phyloP scores from a whole-genome alignment of 2,888 invertebrate genomes.

The Alcis repandata region DNA sequence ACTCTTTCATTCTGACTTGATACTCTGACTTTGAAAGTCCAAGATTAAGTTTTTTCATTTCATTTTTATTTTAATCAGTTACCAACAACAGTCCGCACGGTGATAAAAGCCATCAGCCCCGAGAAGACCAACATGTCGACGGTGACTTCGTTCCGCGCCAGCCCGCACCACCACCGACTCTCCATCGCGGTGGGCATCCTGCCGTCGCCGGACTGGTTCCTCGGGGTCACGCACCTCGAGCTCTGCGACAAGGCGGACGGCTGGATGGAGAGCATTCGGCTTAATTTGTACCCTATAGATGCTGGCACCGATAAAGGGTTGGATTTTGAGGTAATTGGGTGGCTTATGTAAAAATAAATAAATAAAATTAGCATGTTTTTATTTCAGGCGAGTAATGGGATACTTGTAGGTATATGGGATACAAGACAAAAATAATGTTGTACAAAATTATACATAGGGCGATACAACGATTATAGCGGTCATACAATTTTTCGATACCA shows the following conservation, averaged over 20 bases:
- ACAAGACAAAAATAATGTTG: no score
- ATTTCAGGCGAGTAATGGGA: no score
- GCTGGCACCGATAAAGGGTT: constrained; percentile 98
- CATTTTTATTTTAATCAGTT: constrained; percentile 58
- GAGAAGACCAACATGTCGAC: constrained; percentile 66
- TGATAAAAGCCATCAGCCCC: constrained; percentile 76
- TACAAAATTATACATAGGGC: no score
- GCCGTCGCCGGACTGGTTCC: constrained; percentile 97
- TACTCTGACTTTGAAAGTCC: no score
- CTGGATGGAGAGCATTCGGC: constrained; percentile 92
- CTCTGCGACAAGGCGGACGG: constrained; percentile 89
- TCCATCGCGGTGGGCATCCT: constrained; percentile 74
- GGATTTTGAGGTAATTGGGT: constrained; percentile 91
- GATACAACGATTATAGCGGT: no score
- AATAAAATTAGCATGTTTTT: no score
- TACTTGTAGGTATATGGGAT: no score
- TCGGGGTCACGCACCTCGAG: constrained; percentile 96
- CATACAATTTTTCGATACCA: no score
- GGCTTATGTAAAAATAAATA: no score
- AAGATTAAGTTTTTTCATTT: no score
- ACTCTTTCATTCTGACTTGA: no score
- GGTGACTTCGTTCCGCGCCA: constrained; percentile 69
- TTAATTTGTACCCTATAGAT: constrained; percentile 97
- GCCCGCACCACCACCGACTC: constrained; percentile 70
- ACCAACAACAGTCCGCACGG: constrained; percentile 68